Evolutionary conservation across 2,113 vertebrate genomes (phyloP).

Genomic region (Xenopus borealis): DNA sequence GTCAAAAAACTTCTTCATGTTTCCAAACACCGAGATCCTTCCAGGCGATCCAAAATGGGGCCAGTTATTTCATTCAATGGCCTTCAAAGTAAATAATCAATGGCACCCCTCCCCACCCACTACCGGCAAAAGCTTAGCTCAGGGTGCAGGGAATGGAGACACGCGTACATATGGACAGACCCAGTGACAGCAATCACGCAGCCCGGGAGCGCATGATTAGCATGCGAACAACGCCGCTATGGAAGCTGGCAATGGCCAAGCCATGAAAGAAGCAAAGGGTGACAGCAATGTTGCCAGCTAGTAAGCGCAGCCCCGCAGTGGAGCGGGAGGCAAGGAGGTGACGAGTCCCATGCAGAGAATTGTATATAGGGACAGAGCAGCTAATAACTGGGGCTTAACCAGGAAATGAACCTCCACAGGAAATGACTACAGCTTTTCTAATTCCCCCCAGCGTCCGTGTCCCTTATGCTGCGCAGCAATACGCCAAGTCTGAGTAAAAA

Average conservation of each 20-base stretch:
- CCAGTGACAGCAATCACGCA: conserved; percentile 9
- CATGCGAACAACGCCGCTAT: not conserved
- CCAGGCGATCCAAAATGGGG: no score
- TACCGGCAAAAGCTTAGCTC: no score
- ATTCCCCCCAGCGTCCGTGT: conserved; percentile 22
- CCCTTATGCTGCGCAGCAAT: conserved; percentile 4
- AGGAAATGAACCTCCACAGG: conserved; percentile 68
- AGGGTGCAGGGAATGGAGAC: no score
- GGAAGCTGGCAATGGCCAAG: not conserved
- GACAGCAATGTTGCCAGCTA: not conserved
- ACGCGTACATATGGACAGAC: no score
- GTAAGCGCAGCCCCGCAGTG: not conserved
- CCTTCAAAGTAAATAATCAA: no score
- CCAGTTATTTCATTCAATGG: no score
- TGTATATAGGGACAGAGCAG: conserved; percentile 31
- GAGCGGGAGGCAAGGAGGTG: not conserved
- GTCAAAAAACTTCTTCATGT: conserved; percentile 99
- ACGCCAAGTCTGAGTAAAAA: not conserved
- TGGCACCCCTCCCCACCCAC: no score
- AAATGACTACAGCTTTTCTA: conserved; percentile 55
- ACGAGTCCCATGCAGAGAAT: conserved; percentile 16
- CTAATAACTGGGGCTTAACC: conserved; percentile 52
- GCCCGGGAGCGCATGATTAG: not conserved
- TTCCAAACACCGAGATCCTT: not conserved
- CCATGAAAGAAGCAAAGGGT: conserved; percentile 1